phyloP scores from a whole-genome alignment of 2,797 vertebrate genomes.

The Threskiornis aethiopicus region DNA sequence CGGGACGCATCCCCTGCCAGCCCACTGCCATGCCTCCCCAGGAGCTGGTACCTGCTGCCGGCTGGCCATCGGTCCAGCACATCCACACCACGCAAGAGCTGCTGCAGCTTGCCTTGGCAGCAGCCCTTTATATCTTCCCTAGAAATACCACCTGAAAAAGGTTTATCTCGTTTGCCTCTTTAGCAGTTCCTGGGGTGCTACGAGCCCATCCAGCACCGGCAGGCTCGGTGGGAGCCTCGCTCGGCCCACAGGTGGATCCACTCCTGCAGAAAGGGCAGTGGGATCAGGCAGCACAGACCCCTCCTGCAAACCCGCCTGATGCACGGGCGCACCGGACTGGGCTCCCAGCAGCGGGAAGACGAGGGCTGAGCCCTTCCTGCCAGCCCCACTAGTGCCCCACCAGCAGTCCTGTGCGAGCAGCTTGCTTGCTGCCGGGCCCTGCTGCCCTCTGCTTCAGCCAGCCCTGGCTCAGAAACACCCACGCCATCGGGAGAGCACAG shows the following conservation, averaged over 20 bases:
- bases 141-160: background rate
- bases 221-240: rapidly evolving
- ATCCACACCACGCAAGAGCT: background rate
- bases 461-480: background rate
- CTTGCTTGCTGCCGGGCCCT: background rate
- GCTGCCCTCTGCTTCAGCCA: background rate
- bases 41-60: background rate
- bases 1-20: rapidly evolving
- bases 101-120: rapidly evolving
- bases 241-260: rapidly evolving
- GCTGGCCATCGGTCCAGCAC: rapidly evolving
- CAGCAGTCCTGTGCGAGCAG: background rate
- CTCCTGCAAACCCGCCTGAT: background rate
- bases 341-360: background rate
- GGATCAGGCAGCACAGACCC: background rate
- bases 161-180: background rate
- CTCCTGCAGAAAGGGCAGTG: rapidly evolving
- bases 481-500: rapidly evolving
- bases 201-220: background rate
- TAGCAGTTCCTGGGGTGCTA: rapidly evolving
- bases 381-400: background rate
- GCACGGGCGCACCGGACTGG: rapidly evolving
- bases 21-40: rapidly evolving
- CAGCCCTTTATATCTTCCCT: background rate
- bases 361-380: background rate